Percentiles rank a stretch among this genome's conserved stretches.
Conservation (phyloP, 2,113 vertebrate genomes). For the Candoia aspera region DNA sequence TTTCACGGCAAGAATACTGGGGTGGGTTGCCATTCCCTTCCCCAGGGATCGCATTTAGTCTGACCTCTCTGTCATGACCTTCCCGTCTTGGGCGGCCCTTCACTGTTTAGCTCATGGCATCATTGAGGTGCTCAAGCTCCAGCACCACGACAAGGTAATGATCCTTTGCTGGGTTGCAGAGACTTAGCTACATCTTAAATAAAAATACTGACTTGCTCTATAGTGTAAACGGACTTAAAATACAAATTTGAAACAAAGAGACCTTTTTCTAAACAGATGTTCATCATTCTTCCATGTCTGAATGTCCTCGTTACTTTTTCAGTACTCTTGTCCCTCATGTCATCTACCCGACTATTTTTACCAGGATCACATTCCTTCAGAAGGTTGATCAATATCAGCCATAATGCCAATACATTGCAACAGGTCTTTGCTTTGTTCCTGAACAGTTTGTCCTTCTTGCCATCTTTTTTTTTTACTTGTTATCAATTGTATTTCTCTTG, state of each 20-base stretch:
- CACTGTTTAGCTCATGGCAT: too few relatives aligned
- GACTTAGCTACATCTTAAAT: not conserved
- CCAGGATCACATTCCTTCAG: not conserved
- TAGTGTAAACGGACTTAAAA: not conserved
- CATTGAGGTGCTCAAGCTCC: too few relatives aligned
- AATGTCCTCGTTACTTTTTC: not conserved
- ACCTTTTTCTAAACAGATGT: not conserved
- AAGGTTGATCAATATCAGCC: not conserved
- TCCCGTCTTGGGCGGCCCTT: too few relatives aligned
- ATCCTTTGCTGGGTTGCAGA: too few relatives aligned
- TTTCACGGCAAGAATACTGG: too few relatives aligned
- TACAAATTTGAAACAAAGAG: not conserved
- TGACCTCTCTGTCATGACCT: too few relatives aligned
- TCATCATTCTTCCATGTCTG: not conserved
- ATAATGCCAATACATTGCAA: not conserved
- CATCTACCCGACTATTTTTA: not conserved
- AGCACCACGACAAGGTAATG: too few relatives aligned
- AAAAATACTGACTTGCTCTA: not conserved
- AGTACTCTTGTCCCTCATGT: not conserved
- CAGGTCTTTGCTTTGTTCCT: not conserved
- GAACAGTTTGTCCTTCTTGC: not conserved
- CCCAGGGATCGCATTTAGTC: too few relatives aligned
- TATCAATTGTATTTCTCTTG: not conserved
- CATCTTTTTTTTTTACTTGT: too few relatives aligned
- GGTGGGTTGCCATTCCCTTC: too few relatives aligned